Conservation (phyloP, 2,797 vertebrate genomes). For the Urocyon cinereoargenteus region DNA sequence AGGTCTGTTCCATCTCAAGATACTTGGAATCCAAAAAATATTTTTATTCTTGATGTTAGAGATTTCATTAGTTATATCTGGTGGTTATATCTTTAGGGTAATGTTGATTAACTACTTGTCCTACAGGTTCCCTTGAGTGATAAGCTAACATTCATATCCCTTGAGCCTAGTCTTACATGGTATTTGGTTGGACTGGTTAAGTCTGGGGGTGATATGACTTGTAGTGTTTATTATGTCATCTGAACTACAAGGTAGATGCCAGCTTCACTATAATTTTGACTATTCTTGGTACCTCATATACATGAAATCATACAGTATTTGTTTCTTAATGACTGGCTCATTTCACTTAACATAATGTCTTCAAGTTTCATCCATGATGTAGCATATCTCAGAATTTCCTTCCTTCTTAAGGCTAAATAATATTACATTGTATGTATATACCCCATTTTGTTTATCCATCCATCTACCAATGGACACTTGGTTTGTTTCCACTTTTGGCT, state of each 20-base stretch:
- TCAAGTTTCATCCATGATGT: neutral
- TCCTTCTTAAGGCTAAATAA: neutral
- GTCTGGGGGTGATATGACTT: neutral
- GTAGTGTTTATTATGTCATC: neutral
- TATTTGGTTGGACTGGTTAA: neutral
- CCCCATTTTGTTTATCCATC: neutral
- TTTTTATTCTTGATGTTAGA: neutral
- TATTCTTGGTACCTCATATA: neutral
- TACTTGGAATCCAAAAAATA: neutral
- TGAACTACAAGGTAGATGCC: neutral
- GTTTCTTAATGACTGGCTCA: neutral
- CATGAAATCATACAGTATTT: neutral
- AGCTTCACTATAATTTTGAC: neutral
- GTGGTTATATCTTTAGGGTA: neutral
- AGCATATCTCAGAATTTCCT: neutral
- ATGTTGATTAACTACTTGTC: neutral
- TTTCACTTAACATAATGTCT: neutral
- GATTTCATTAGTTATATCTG: neutral
- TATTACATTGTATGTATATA: neutral
- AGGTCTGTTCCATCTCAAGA: neutral
- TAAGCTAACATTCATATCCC: neutral
- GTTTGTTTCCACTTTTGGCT: neutral
- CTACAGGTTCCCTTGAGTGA: neutral
- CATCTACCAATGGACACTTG: neutral
- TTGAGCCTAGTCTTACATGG: neutral